Percentiles rank a stretch among this genome's conserved stretches.
Conservation (phyloP, 2,888 invertebrate species). For the Sinohyriopsis cumingii region DNA sequence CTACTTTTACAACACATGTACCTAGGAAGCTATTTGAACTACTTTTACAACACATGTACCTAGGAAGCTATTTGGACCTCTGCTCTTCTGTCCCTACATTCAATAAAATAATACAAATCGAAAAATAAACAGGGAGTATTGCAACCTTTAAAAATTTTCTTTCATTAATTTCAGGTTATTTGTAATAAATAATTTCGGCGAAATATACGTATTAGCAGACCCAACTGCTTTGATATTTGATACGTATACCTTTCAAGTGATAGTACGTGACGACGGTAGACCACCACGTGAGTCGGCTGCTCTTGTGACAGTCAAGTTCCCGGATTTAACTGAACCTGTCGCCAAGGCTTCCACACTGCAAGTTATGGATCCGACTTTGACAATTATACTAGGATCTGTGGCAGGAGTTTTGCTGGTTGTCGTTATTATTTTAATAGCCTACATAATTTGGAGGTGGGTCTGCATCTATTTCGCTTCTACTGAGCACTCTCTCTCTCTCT, state of each 20-base stretch:
- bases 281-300: slow-evolving; percentile 45
- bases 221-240: slow-evolving; percentile 28
- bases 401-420: slow-evolving; percentile 43
- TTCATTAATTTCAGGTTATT: slow-evolving; percentile 47
- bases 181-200: slow-evolving; percentile 41
- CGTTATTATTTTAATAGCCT: slow-evolving; percentile 44
- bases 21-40: too few relatives aligned
- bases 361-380: slow-evolving; percentile 29
- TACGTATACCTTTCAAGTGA: slow-evolving; percentile 44
- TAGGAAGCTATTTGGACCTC: too few relatives aligned
- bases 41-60: too few relatives aligned
- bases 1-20: too few relatives aligned
- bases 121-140: too few relatives aligned
- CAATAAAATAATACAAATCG: slow-evolving; percentile 4
- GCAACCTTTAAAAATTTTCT: background rate
- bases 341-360: background rate
- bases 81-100: too few relatives aligned
- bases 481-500: too few relatives aligned
- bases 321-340: slow-evolving; percentile 20
- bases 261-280: slow-evolving; percentile 45
- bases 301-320: slow-evolving; percentile 48
- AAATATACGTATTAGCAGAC: slow-evolving; percentile 36
- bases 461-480: background rate
- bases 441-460: slow-evolving; percentile 47
- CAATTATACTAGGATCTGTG: slow-evolving; percentile 37